Evolutionary conservation across 1,140 invertebrate genomes (phyloP).

Genomic region (Brachionus koreanus): DNA sequence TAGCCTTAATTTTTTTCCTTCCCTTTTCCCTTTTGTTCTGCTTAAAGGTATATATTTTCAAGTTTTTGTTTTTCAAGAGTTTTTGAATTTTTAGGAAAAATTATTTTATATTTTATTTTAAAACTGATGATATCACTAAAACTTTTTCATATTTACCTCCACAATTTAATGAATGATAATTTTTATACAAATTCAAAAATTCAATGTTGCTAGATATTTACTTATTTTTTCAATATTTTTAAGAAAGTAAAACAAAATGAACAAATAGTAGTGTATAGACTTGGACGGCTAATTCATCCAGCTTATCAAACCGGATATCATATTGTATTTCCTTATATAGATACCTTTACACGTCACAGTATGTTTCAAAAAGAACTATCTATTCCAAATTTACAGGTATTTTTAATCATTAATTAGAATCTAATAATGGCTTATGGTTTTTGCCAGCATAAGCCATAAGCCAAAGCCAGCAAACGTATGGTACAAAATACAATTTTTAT

Average conservation of each 20-base stretch:
- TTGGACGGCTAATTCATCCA: background rate
- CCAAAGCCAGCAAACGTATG: too few species aligned
- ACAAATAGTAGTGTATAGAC: constrained; percentile 37
- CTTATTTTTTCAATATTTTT: background rate
- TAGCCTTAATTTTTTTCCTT: background rate
- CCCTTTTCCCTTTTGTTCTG: constrained; percentile 13
- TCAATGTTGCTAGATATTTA: too few species aligned
- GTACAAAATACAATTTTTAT: too few species aligned
- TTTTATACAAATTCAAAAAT: too few species aligned
- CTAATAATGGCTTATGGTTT: too few species aligned
- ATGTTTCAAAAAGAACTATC: constrained; percentile 9
- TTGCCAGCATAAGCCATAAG: too few species aligned
- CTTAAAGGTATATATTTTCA: constrained; percentile 6
- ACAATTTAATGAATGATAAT: too few species aligned
- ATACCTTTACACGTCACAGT: background rate
- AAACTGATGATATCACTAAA: too few species aligned
- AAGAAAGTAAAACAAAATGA: constrained; percentile 42
- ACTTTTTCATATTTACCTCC: too few species aligned
- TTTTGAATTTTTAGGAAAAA: too few species aligned
- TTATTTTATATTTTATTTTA: too few species aligned
- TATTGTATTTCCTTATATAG: constrained; percentile 40
- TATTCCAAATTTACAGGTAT: constrained; percentile 34
- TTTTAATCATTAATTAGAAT: background rate
- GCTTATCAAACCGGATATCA: background rate
- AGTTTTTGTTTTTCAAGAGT: background rate